phyloP scores from a whole-genome alignment of 2,797 vertebrate species.

The Carduelis carduelis region DNA sequence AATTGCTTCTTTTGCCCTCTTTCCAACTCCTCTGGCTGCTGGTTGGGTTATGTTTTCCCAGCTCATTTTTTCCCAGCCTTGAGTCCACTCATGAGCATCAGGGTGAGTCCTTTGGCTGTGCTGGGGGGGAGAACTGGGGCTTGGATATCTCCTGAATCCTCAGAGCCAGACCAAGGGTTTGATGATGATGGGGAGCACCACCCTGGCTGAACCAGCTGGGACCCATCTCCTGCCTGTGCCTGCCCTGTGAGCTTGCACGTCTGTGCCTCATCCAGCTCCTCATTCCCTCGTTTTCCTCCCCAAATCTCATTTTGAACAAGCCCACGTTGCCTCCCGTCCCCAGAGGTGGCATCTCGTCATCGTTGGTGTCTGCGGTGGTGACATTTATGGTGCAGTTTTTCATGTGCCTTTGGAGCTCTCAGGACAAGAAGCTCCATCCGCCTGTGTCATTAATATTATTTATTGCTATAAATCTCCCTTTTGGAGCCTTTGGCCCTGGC shows the following conservation, averaged over 20 bases:
- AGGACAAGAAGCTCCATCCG: slow-evolving; percentile 54
- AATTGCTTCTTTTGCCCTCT: not conserved
- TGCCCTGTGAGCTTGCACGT: not conserved
- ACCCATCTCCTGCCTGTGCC: not conserved
- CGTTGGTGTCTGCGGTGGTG: slow-evolving; percentile 42
- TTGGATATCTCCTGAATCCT: not conserved
- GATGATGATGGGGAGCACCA: not conserved
- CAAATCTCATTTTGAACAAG: slow-evolving; percentile 1
- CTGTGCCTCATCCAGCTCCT: not conserved
- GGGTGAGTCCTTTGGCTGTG: not conserved
- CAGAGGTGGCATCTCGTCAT: slow-evolving; percentile 57
- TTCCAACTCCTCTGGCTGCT: not conserved
- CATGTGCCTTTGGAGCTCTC: slow-evolving; percentile 66
- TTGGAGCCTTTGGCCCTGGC: slow-evolving; percentile 60
- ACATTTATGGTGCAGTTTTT: slow-evolving; percentile 64
- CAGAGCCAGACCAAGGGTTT: not conserved
- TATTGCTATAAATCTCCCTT: slow-evolving; percentile 63
- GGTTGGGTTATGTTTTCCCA: not conserved
- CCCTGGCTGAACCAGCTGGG: not conserved
- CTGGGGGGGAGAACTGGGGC: not conserved
- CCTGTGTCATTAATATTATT: slow-evolving; percentile 63
- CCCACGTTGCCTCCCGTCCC: not conserved
- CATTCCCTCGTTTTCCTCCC: not conserved
- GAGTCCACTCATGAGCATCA: not conserved
- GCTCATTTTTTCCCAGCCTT: not conserved